phyloP scores from a whole-genome alignment of 2,113 vertebrate species.

The Alethe castanea region DNA sequence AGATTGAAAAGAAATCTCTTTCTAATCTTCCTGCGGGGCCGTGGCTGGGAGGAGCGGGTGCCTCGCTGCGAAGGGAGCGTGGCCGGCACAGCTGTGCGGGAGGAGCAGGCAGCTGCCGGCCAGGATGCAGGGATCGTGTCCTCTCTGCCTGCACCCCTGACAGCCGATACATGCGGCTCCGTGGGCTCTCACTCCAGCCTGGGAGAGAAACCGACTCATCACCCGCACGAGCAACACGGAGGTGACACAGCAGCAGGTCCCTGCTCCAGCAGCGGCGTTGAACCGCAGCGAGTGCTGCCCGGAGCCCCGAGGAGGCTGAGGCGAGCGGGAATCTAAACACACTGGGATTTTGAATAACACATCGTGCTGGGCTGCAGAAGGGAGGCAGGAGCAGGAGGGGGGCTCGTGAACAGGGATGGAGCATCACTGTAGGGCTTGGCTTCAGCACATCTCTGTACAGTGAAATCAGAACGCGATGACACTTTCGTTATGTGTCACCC shows the following conservation, averaged over 20 bases:
- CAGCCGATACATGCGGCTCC: not conserved
- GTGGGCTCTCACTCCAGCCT: not conserved
- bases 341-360: not conserved
- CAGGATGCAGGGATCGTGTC: not conserved
- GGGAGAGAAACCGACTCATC: not conserved
- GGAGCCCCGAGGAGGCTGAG: not conserved
- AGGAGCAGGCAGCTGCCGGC: not conserved
- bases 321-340: rapidly evolving
- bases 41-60: not conserved
- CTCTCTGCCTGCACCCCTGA: not conserved
- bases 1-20: conserved; percentile 22
- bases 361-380: not conserved
- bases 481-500: not conserved
- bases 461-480: not conserved
- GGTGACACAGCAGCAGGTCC: not conserved
- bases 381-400: not conserved
- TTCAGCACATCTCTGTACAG: not conserved
- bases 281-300: not conserved
- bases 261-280: not conserved
- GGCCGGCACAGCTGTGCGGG: not conserved
- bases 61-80: not conserved
- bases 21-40: not conserved
- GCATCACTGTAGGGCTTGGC: rapidly evolving
- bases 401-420: not conserved
- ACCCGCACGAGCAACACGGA: rapidly evolving